A percentile compares a stretch with the other conserved stretches of the same genome.
phyloP scores from a whole-genome alignment of 1,140 invertebrate species.

The Papilio polyxenes region DNA sequence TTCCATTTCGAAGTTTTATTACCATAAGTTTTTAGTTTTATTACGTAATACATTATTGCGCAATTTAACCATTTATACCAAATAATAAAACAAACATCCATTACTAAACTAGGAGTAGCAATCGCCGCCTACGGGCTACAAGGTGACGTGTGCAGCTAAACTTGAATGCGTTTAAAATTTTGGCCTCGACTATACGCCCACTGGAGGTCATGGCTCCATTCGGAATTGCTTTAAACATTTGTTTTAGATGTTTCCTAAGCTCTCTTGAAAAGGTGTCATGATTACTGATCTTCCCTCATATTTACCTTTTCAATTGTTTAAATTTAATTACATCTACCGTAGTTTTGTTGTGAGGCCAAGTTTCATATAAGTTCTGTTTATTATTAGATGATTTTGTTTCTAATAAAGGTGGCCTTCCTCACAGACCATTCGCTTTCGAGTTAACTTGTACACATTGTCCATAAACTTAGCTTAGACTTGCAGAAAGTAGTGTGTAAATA shows the following conservation, averaged over 20 bases:
- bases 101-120: slow-evolving; percentile 50
- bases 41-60: slow-evolving; percentile 24
- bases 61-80: slow-evolving; percentile 40
- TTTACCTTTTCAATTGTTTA: not conserved
- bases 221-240: slow-evolving; percentile 30
- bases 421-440: too few species aligned
- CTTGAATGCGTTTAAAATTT: slow-evolving; percentile 54
- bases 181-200: slow-evolving; percentile 69
- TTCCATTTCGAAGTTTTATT: not conserved
- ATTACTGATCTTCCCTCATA: not conserved
- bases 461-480: too few species aligned
- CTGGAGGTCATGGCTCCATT: slow-evolving; percentile 39
- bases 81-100: slow-evolving; percentile 13
- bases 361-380: not conserved
- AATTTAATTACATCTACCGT: not conserved
- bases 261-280: slow-evolving; percentile 33
- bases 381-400: too few species aligned
- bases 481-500: not conserved
- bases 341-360: not conserved
- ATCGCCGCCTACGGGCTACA: slow-evolving; percentile 56
- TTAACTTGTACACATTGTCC: too few species aligned
- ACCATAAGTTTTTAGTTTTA: not conserved
- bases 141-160: slow-evolving; percentile 44
- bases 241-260: slow-evolving; percentile 38
- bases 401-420: too few species aligned